phyloP scores from a whole-genome alignment of 2,888 invertebrate genomes.

The Cryptocephalus primarius region DNA sequence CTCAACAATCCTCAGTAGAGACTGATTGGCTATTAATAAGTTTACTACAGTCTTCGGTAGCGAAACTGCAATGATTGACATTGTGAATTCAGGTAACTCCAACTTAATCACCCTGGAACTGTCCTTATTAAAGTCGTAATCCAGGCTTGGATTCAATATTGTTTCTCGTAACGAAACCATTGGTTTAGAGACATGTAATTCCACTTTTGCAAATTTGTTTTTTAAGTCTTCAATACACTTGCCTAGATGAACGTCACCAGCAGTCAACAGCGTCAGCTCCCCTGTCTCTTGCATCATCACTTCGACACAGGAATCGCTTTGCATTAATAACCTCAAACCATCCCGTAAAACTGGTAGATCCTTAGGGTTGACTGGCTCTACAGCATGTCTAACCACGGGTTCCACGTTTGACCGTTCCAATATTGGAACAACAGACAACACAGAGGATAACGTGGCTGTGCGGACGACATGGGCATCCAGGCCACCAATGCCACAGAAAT shows the following conservation, averaged over 20 bases:
- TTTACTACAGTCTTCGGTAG: slow-evolving; percentile 60
- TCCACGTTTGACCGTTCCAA: slow-evolving; percentile 65
- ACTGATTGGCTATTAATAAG: slow-evolving; percentile 58
- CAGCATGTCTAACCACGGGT: slow-evolving; percentile 87
- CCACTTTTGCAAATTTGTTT: slow-evolving; percentile 69
- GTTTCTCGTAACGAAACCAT: slow-evolving; percentile 97
- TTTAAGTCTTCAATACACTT: slow-evolving; percentile 89
- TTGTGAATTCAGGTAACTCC: slow-evolving; percentile 24
- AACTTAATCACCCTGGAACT: slow-evolving; percentile 11
- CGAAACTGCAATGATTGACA: slow-evolving; percentile 68
- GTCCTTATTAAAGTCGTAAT: slow-evolving; percentile 78
- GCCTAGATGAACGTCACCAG: slow-evolving; percentile 95
- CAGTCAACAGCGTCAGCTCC: slow-evolving; percentile 87
- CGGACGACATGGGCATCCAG: slow-evolving; percentile 75
- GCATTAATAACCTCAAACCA: slow-evolving; percentile 78
- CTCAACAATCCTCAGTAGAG: slow-evolving; percentile 56
- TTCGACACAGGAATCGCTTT: slow-evolving; percentile 89
- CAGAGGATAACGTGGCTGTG: slow-evolving; percentile 80
- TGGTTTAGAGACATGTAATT: slow-evolving; percentile 85
- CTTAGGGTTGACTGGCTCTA: slow-evolving; percentile 73
- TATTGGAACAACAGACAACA: slow-evolving; percentile 75
- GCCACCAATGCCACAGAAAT: slow-evolving; percentile 82
- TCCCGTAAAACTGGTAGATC: slow-evolving; percentile 65
- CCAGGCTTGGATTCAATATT: slow-evolving; percentile 51
- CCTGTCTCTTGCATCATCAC: slow-evolving; percentile 87